A percentile compares a stretch with the other conserved stretches of the same genome.
phyloP scores from a whole-genome alignment of 1,140 invertebrate genomes.

The Sipha flava region DNA sequence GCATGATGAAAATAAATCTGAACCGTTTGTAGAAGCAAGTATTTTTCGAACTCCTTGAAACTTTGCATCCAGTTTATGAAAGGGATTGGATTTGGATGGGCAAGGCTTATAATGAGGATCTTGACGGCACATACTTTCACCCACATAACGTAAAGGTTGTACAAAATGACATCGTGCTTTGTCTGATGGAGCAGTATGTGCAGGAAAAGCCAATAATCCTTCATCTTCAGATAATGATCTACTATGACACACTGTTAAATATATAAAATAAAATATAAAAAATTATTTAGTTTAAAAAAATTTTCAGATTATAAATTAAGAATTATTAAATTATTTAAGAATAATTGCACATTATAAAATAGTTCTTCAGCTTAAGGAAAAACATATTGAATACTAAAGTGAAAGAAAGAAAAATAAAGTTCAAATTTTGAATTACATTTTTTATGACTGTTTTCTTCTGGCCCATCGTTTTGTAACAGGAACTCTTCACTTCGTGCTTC shows the following conservation, averaged over 20 bases:
- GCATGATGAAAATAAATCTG: constrained; percentile 62
- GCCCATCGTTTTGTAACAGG: not conserved
- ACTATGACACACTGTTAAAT: constrained; percentile 50
- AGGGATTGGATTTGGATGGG: constrained; percentile 55
- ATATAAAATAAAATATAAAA: constrained; percentile 12
- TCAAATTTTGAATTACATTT: constrained; percentile 40
- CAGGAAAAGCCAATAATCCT: constrained; percentile 47
- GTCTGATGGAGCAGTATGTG: constrained; percentile 54
- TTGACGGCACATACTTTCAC: constrained; percentile 66
- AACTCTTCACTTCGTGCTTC: constrained; percentile 34
- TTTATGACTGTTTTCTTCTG: constrained; percentile 32
- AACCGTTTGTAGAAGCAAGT: constrained; percentile 47
- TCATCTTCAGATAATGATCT: constrained; percentile 62
- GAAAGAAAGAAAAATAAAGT: too few species aligned
- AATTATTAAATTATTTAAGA: too few species aligned
- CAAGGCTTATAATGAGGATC: constrained; percentile 63
- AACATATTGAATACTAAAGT: too few species aligned
- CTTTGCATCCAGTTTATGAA: constrained; percentile 54
- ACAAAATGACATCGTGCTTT: constrained; percentile 62
- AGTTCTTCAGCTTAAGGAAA: too few species aligned
- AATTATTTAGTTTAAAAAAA: not conserved
- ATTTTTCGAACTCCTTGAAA: constrained; percentile 68
- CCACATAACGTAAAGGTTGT: constrained; percentile 52
- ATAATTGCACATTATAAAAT: too few species aligned
- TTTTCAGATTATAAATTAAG: not conserved